A percentile compares a stretch with the other conserved stretches of the same genome.
phyloP scores from a whole-genome alignment of 2,113 vertebrate species.

The Sinocyclocheilus maitianheensis region DNA sequence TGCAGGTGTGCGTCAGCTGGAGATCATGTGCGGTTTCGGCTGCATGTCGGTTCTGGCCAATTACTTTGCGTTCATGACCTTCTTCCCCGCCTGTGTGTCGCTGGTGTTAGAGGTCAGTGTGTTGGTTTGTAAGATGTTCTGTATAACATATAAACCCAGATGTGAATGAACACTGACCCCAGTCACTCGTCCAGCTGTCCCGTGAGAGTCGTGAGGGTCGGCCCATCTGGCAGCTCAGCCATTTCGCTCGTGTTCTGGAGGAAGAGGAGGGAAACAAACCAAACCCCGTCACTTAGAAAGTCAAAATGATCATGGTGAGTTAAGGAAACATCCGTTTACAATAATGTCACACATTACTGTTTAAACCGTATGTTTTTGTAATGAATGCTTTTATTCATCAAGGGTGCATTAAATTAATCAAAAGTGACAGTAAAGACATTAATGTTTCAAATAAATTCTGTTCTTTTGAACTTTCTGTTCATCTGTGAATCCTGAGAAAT shows the following conservation, averaged over 20 bases:
- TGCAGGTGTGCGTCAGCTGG: conserved; percentile 91
- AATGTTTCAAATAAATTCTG: too few species aligned
- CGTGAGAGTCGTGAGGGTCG: conserved; percentile 91
- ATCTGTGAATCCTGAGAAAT: too few species aligned
- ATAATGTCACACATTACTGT: too few species aligned
- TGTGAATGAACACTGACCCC: not conserved
- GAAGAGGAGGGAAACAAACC: conserved; percentile 97
- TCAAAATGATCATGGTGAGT: conserved; percentile 97
- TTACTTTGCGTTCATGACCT: conserved; percentile 98
- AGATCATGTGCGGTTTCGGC: conserved; percentile 98
- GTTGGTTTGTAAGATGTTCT: not conserved
- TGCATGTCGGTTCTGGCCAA: conserved; percentile 98
- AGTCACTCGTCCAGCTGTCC: conserved; percentile 79
- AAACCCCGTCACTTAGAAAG: conserved; percentile 94
- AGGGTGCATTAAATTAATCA: too few species aligned
- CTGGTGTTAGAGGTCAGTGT: conserved; percentile 91
- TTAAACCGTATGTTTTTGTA: too few species aligned
- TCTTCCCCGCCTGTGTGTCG: conserved; percentile 96
- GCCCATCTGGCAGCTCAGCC: conserved; percentile 96
- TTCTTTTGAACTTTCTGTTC: too few species aligned
- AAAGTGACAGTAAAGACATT: too few species aligned
- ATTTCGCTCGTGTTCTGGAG: conserved; percentile 92
- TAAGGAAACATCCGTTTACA: too few species aligned
- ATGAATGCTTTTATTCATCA: not conserved
- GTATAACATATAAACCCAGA: not conserved